These are phyloP conservation scores for Drosophila ambigua DNA, from an alignment of 1,140 invertebrate genomes.

Conservation along the genomic window DNA sequence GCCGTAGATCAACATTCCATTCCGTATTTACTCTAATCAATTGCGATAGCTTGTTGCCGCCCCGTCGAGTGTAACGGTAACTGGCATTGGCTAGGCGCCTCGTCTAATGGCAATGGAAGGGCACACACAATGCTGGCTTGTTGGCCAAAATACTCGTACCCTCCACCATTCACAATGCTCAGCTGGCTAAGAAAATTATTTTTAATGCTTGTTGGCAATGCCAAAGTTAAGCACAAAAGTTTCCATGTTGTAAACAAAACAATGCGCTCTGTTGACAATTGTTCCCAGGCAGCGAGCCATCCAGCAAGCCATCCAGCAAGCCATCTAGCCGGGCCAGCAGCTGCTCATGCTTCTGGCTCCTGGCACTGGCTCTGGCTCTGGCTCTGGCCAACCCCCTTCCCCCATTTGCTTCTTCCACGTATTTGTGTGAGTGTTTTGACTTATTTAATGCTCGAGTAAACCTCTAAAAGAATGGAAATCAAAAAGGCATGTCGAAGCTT, in stretches of 20 bases:
- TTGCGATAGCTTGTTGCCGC: too few species aligned
- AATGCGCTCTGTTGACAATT: slow-evolving; percentile 75
- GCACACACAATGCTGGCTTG: slow-evolving; percentile 19
- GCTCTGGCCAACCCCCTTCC: not conserved
- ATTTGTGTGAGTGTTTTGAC: slow-evolving; percentile 58
- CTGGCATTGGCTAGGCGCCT: too few species aligned
- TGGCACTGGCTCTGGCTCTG: slow-evolving; percentile 3
- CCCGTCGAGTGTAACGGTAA: not conserved
- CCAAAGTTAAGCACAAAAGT: slow-evolving; percentile 65
- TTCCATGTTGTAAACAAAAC: slow-evolving; percentile 66
- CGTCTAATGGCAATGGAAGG: not conserved
- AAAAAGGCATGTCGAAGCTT: not conserved
- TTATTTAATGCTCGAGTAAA: slow-evolving; percentile 79
- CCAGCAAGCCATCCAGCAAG: slow-evolving; percentile 24
- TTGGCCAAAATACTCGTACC: slow-evolving; percentile 27
- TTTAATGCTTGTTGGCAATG: slow-evolving; percentile 56
- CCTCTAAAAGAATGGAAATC: slow-evolving; percentile 42
- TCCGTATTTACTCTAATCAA: too few species aligned
- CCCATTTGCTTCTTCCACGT: not conserved
- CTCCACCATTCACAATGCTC: slow-evolving; percentile 46
- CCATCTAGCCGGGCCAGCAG: slow-evolving; percentile 17
- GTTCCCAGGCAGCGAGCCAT: slow-evolving; percentile 52
- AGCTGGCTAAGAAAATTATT: slow-evolving; percentile 59
- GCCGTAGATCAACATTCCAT: too few species aligned
- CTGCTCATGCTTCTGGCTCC: slow-evolving; percentile 6